These are phyloP conservation scores for Bombus terrestris DNA, from an alignment of 1,140 invertebrate species.

Conservation along the genomic window DNA sequence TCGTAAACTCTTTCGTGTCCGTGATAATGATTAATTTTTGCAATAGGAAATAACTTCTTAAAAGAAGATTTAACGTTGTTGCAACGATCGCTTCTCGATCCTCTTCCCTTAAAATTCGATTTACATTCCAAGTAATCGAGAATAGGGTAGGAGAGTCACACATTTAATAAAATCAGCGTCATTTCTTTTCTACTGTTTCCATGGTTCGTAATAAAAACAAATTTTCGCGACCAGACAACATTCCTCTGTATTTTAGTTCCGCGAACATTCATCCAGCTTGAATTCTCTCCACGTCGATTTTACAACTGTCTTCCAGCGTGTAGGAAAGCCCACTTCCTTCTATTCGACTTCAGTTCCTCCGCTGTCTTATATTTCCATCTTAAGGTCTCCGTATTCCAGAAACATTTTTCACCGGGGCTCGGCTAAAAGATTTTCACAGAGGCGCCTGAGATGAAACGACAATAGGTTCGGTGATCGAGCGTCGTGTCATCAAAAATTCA, in stretches of 20 bases:
- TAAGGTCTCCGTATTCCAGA: slow-evolving; percentile 2
- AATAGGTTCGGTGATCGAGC: not conserved
- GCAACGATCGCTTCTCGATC: not conserved
- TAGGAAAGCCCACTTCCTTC: not conserved
- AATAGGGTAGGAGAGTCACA: slow-evolving; percentile 12
- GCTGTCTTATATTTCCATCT: slow-evolving; percentile 5
- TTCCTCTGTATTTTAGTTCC: slow-evolving; percentile 45
- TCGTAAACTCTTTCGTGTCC: not conserved
- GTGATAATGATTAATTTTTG: not conserved
- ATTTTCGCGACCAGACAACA: slow-evolving; percentile 20
- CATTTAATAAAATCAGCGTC: not conserved
- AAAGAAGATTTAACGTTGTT: slow-evolving; percentile 13
- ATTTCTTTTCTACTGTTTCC: slow-evolving; percentile 33
- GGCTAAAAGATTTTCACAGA: not conserved
- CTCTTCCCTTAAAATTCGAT: slow-evolving; percentile 31
- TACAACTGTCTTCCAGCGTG: slow-evolving; percentile 18
- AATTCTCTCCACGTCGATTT: slow-evolving; percentile 43
- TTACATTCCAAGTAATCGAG: slow-evolving; percentile 24
- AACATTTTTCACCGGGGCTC: slow-evolving; percentile 28
- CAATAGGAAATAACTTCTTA: not conserved
- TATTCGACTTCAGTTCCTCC: not conserved
- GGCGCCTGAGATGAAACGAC: not conserved
- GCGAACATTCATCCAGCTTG: slow-evolving; percentile 44
- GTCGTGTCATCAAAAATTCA: slow-evolving; percentile 5
- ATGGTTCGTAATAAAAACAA: slow-evolving; percentile 62